Conservation (phyloP, 2,113 vertebrate species). For the Trichomycterus rosablanca region DNA sequence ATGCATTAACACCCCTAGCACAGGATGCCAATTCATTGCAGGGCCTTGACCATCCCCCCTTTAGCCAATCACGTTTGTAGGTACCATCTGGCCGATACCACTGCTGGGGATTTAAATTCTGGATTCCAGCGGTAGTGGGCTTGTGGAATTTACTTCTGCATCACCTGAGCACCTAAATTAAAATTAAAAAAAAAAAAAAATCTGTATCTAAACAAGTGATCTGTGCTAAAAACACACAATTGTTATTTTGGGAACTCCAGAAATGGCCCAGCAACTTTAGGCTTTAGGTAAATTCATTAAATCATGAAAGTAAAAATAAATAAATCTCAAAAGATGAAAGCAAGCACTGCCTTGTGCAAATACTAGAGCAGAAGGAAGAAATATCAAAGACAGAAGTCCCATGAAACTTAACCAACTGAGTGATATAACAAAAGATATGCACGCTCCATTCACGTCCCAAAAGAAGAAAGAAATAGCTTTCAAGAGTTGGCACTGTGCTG, state of each 20-base stretch:
- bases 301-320: slow-evolving; percentile 53
- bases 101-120: no score
- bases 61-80: no score
- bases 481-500: slow-evolving; percentile 43
- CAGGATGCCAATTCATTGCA: no score
- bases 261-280: slow-evolving; percentile 52
- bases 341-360: slow-evolving; percentile 52
- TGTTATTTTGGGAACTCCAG: slow-evolving; percentile 44
- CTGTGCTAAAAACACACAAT: background rate
- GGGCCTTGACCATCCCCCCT: no score
- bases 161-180: no score
- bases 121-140: no score
- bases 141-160: no score
- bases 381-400: slow-evolving; percentile 57
- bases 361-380: slow-evolving; percentile 34
- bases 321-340: slow-evolving; percentile 54
- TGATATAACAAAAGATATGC: slow-evolving; percentile 52
- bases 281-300: slow-evolving; percentile 61
- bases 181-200: no score
- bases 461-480: slow-evolving; percentile 31
- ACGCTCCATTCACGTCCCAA: slow-evolving; percentile 12
- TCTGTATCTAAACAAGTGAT: no score
- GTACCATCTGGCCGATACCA: no score
- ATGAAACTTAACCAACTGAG: slow-evolving; percentile 38
- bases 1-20: no score